Percentiles rank a stretch among this genome's conserved stretches.
These are phyloP conservation scores for Centropyge bicolor DNA, from an alignment of 2,797 vertebrate species.

Conservation along the genomic window DNA sequence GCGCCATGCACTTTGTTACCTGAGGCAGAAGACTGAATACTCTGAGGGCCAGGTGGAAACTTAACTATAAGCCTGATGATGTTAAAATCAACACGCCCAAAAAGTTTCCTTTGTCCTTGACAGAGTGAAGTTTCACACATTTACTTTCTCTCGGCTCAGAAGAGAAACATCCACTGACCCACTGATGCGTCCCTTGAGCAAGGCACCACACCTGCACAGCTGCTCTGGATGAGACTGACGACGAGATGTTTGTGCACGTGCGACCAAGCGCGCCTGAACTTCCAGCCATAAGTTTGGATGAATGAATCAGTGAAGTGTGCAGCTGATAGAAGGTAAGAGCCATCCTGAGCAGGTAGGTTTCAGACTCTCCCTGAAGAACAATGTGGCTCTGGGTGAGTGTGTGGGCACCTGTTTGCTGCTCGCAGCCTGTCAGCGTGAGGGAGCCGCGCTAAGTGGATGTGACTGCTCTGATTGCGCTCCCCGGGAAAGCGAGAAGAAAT, in stretches of 20 bases:
- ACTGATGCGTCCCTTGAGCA: conserved; percentile 6
- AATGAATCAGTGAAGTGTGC: conserved; percentile 9
- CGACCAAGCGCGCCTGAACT: background rate
- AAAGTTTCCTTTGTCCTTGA: conserved; percentile 20
- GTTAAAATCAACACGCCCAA: background rate
- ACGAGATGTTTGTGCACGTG: background rate
- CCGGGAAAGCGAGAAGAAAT: conserved; percentile 84
- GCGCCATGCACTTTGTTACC: background rate
- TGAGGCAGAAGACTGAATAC: background rate
- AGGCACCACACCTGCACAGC: background rate
- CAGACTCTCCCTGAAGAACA: conserved; percentile 28
- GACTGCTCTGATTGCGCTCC: conserved; percentile 76
- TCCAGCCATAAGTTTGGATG: background rate
- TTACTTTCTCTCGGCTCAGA: background rate
- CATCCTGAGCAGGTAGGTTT: background rate
- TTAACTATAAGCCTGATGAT: background rate
- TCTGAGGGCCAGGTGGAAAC: conserved; percentile 1
- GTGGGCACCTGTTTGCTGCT: conserved; percentile 78
- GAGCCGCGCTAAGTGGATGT: conserved; percentile 69
- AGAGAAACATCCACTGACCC: background rate
- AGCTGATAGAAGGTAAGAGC: background rate
- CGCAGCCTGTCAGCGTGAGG: conserved; percentile 47
- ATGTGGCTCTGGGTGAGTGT: background rate
- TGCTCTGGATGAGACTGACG: background rate
- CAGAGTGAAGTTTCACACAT: background rate